Base-by-base conservation (phyloP, 2,113 vertebrate species). In the Grammomys surdaster region DNA sequence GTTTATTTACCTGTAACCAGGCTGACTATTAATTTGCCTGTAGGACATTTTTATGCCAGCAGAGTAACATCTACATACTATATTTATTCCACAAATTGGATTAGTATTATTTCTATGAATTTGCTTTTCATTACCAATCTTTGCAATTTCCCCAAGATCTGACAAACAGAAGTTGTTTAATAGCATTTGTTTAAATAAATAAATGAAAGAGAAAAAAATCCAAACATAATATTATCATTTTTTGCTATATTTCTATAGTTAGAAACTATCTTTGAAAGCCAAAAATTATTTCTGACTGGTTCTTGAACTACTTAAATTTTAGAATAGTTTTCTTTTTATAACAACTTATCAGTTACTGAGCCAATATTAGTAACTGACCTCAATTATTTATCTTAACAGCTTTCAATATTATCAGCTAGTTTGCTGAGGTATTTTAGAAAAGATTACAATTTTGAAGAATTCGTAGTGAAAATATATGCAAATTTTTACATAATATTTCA, bases 391-490 rank as follows among this genome's bases (percentile, higher is more conserved):
- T 90, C 89, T 89, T 67, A 86, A 88, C 75, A 43, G 8, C 17
- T 89, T 93, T 93, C 4, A 82, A 82, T 65, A 72, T 93, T 54
- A 70, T 36, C 7, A 81, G 36, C 65, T 95, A 78, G 85, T 78
- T 90, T 89, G 87, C 93, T 4, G 1, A 2, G 24, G 10, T 81
- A 90, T 58, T 92, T 43, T 78, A 82, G 36, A 56, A 78, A 46
- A 69, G 46, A 87, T 84, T 84, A 56, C 10, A 82, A 90, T 92
- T 92, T 94, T 94, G 93, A 81, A 96, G 3, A 1, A 84, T 33
- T 3, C 56, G 0, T 65, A 58, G 7, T 72, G 31, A 93, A 94
- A 91, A 67, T 48, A 72, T 63, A 17, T 73, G 13, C 8, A 81
- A 19, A 51, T 86, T 94, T 88, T 94, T 28, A 67, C 56, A 36